Evolutionary conservation across 2,797 vertebrate species (phyloP).

Genomic region (Tenualosa thibaudeaui): DNA sequence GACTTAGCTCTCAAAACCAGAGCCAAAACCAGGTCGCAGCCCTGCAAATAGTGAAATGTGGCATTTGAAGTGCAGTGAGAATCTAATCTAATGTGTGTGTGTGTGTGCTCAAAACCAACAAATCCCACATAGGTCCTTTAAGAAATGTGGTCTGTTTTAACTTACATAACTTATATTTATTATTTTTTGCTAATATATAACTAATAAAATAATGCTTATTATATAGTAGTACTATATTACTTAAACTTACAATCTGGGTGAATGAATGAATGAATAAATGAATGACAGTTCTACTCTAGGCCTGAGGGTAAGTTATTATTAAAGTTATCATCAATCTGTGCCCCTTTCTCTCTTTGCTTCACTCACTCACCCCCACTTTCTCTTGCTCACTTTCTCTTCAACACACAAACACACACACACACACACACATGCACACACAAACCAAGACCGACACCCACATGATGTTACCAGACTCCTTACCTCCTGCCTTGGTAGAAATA

Average conservation of each 20-base stretch:
- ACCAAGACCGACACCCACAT: conserved; percentile 55
- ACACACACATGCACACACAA: not conserved
- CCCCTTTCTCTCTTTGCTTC: not conserved
- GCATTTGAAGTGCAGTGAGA: too few relatives aligned
- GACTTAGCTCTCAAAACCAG: too few relatives aligned
- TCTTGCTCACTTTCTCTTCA: not conserved
- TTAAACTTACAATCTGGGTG: not conserved
- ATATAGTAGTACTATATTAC: too few relatives aligned
- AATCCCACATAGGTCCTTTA: too few relatives aligned
- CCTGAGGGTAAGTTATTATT: not conserved
- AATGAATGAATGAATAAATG: not conserved
- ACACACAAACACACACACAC: not conserved
- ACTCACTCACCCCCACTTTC: not conserved
- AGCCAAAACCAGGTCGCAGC: too few relatives aligned
- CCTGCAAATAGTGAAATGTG: too few relatives aligned
- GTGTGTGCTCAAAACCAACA: too few relatives aligned
- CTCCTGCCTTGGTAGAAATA: conserved; percentile 68
- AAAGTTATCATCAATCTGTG: not conserved
- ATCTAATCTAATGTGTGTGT: too few relatives aligned
- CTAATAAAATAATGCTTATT: too few relatives aligned
- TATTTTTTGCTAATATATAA: too few relatives aligned
- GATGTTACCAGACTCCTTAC: conserved; percentile 73
- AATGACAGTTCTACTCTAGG: not conserved
- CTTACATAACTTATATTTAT: too few relatives aligned
- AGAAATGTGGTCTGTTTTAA: too few relatives aligned